These are phyloP conservation scores for Sarcophaga caerulescens DNA, from an alignment of 2,888 invertebrate species.

Conservation along the genomic window DNA sequence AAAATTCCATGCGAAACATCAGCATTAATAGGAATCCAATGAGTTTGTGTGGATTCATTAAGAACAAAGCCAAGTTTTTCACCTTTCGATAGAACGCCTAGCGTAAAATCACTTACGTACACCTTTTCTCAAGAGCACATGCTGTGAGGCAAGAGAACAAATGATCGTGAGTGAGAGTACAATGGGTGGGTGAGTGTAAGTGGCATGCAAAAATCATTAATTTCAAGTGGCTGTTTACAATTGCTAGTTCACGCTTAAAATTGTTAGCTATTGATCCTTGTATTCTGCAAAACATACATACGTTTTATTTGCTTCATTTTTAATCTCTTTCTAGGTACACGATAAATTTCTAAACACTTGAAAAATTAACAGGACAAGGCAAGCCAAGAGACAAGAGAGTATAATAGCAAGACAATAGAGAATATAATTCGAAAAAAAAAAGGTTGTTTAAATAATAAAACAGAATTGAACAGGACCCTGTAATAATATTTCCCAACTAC, in stretches of 20 bases:
- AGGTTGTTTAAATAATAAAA: too few species aligned
- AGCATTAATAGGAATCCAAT: constrained; percentile 47
- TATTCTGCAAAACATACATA: too few species aligned
- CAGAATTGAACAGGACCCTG: too few species aligned
- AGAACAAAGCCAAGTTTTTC: constrained; percentile 49
- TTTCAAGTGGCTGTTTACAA: constrained; percentile 57
- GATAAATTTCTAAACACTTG: too few species aligned
- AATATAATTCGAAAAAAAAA: too few species aligned
- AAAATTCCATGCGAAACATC: too few species aligned
- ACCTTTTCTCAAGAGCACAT: constrained; percentile 28
- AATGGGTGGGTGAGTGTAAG: constrained; percentile 42
- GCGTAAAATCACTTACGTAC: constrained; percentile 17
- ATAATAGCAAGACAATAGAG: too few species aligned
- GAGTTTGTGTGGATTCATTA: constrained; percentile 45
- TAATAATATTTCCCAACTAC: too few species aligned
- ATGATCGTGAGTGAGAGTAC: constrained; percentile 30
- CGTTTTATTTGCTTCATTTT: too few species aligned
- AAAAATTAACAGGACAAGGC: constrained; percentile 53
- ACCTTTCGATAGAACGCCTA: constrained; percentile 58
- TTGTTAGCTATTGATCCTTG: too few species aligned
- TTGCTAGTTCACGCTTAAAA: not conserved
- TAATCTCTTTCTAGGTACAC: too few species aligned
- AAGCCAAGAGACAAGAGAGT: not conserved
- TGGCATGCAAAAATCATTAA: constrained; percentile 45
- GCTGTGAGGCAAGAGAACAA: not conserved